Conservation (phyloP, 2,888 invertebrate genomes). For the Pseudoips prasinana region DNA sequence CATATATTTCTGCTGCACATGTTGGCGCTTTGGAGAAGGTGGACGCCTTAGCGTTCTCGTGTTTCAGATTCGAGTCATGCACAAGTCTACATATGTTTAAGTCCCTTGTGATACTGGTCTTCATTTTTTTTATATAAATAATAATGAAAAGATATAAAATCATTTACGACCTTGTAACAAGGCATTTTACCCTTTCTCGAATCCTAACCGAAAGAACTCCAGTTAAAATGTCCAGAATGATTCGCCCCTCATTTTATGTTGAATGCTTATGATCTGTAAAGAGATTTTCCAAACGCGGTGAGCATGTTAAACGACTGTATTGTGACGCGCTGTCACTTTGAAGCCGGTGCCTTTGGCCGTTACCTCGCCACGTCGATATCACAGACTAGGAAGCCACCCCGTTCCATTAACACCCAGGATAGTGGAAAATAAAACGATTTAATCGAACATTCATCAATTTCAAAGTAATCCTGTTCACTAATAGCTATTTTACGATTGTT, state of each 20-base stretch:
- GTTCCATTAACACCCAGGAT: slow-evolving; percentile 36
- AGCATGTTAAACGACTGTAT: slow-evolving; percentile 79
- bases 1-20: no score
- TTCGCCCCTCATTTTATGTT: slow-evolving; percentile 42
- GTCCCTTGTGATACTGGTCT: no score
- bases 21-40: no score
- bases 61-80: no score
- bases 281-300: slow-evolving; percentile 67
- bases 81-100: no score
- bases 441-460: slow-evolving; percentile 52
- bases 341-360: slow-evolving; percentile 61
- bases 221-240: slow-evolving; percentile 38
- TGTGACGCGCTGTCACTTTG: slow-evolving; percentile 69
- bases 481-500: slow-evolving; percentile 6
- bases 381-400: slow-evolving; percentile 55
- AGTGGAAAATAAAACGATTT: slow-evolving; percentile 41
- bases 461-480: slow-evolving; percentile 37
- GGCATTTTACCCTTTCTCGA: slow-evolving; percentile 14
- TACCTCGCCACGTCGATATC: slow-evolving; percentile 50
- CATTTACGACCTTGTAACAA: slow-evolving; percentile 31
- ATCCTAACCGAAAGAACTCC: slow-evolving; percentile 13
- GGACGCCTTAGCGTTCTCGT: no score
- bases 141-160: no score
- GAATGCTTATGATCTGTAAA: slow-evolving; percentile 64
- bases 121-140: no score